Evolutionary conservation across 2,888 invertebrate species (phyloP).

Genomic region (Diaphora mendica): DNA sequence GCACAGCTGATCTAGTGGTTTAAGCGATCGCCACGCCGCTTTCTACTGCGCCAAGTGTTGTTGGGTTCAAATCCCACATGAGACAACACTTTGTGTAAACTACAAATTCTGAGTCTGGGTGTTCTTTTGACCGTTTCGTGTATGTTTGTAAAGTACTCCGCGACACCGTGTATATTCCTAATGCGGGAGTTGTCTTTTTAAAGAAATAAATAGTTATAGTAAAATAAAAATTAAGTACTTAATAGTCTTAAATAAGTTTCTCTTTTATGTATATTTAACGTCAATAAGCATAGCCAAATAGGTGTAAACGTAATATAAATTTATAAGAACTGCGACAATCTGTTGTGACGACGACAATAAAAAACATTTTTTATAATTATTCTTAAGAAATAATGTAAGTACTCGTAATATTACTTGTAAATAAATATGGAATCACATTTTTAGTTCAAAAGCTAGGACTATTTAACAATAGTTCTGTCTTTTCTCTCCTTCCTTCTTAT

Average conservation of each 20-base stretch:
- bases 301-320: background rate
- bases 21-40: too few species aligned
- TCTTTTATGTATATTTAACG: background rate
- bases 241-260: background rate
- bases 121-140: too few species aligned
- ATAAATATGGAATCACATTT: background rate
- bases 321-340: constrained; percentile 16
- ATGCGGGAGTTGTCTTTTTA: too few species aligned
- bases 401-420: background rate
- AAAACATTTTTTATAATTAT: constrained; percentile 22
- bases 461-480: too few species aligned
- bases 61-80: too few species aligned
- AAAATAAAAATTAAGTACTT: background rate
- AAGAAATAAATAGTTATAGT: background rate
- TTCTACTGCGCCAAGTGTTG: too few species aligned
- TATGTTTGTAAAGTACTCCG: too few species aligned
- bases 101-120: too few species aligned
- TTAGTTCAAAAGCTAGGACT: background rate
- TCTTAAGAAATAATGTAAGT: background rate
- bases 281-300: background rate
- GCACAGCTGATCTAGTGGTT: too few species aligned
- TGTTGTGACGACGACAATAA: constrained; percentile 49
- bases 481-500: too few species aligned
- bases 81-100: too few species aligned
- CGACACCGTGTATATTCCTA: too few species aligned